These are phyloP conservation scores for Cecidostiba fungosa DNA, from an alignment of 2,888 invertebrate species.

Conservation along the genomic window DNA sequence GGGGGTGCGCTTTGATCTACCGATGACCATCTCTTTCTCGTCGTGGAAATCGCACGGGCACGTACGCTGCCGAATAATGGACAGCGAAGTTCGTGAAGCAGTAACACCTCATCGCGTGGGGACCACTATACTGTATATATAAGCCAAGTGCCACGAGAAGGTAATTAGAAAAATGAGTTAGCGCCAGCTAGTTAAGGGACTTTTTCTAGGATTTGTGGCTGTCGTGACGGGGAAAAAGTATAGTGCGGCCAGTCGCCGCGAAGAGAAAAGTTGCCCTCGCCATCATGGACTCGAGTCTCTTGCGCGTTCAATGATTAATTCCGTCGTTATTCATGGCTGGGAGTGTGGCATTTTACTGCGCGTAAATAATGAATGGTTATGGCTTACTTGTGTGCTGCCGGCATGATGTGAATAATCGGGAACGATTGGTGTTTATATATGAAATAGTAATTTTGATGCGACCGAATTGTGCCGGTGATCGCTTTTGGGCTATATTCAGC, in stretches of 20 bases:
- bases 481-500: not conserved
- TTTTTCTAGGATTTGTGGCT: slow-evolving; percentile 58
- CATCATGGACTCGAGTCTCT: slow-evolving; percentile 19
- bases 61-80: slow-evolving; percentile 65
- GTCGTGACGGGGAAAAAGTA: slow-evolving; percentile 25
- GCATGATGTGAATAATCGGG: slow-evolving; percentile 28
- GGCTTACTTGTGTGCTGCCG: slow-evolving; percentile 29
- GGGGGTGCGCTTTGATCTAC: slow-evolving; percentile 79
- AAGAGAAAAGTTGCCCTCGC: slow-evolving; percentile 38
- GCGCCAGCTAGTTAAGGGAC: slow-evolving; percentile 71
- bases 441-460: slow-evolving; percentile 15
- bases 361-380: slow-evolving; percentile 40
- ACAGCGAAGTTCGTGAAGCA: slow-evolving; percentile 35
- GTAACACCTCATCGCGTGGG: slow-evolving; percentile 69
- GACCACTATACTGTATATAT: slow-evolving; percentile 62
- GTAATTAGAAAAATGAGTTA: slow-evolving; percentile 80
- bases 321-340: slow-evolving; percentile 46
- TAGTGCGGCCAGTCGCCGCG: not conserved
- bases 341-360: not conserved
- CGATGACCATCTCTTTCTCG: slow-evolving; percentile 70
- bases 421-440: slow-evolving; percentile 3
- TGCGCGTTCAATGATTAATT: slow-evolving; percentile 55
- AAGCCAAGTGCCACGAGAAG: slow-evolving; percentile 60
- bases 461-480: not conserved
- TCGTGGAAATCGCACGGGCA: slow-evolving; percentile 53